Conservation (phyloP, 2,888 invertebrate species). For the Augiades crinisus region DNA sequence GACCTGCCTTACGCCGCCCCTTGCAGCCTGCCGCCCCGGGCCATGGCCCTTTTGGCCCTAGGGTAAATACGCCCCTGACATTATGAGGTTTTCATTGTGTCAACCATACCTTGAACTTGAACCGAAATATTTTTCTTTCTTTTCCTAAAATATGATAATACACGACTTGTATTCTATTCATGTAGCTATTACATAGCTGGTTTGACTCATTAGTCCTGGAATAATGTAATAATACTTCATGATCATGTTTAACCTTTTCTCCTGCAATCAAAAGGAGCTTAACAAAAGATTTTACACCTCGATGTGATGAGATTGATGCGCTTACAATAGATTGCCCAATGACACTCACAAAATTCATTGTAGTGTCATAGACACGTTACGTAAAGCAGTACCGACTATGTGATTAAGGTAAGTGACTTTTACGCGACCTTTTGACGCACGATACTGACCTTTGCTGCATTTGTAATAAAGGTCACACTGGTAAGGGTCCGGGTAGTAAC, state of each 20-base stretch:
- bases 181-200: neutral
- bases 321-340: constrained; percentile 19
- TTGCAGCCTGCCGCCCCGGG: too few species aligned
- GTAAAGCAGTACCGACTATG: constrained; percentile 14
- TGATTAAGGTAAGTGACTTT: constrained; percentile 39
- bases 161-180: too few species aligned
- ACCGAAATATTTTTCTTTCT: too few species aligned
- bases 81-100: too few species aligned
- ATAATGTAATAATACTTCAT: too few species aligned
- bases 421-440: constrained; percentile 47
- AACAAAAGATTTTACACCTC: neutral
- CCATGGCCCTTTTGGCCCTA: too few species aligned
- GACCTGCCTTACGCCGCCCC: too few species aligned
- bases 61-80: too few species aligned
- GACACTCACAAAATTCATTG: constrained; percentile 14
- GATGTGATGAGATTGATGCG: neutral
- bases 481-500: constrained; percentile 87
- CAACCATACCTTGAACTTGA: too few species aligned
- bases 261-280: neutral
- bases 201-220: neutral
- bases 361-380: constrained; percentile 13
- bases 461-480: constrained; percentile 91
- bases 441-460: constrained; percentile 83
- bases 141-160: too few species aligned
- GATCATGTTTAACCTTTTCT: neutral